Evolutionary conservation across 2,113 vertebrate species (phyloP).

Genomic region (Alouatta palliata): DNA sequence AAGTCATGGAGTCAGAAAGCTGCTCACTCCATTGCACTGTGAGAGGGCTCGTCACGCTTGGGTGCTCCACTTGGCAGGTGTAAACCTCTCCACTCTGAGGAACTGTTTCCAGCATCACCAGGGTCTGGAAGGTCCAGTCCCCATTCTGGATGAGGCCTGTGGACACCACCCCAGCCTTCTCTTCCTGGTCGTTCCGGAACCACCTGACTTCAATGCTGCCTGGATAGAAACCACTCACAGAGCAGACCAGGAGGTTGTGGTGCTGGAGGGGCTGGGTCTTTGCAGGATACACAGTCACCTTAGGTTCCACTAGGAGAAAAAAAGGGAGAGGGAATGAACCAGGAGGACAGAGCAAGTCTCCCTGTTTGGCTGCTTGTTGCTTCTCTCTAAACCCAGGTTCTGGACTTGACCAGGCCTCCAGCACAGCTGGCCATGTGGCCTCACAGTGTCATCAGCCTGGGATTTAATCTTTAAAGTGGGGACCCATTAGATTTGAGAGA

Average conservation of each 20-base stretch:
- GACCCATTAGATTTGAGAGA: background rate
- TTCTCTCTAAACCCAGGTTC: accelerated
- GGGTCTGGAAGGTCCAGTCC: constrained; percentile 70
- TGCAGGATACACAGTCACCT: background rate
- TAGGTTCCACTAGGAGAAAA: background rate
- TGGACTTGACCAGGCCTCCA: accelerated
- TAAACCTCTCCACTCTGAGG: constrained; percentile 61
- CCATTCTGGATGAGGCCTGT: constrained; percentile 63
- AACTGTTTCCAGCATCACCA: constrained; percentile 69
- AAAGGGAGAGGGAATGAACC: accelerated
- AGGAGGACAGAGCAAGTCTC: accelerated
- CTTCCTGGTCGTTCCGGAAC: constrained; percentile 28
- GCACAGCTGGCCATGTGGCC: background rate
- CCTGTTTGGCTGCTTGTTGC: accelerated
- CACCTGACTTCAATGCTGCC: constrained; percentile 59
- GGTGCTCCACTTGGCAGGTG: constrained; percentile 68
- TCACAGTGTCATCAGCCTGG: accelerated
- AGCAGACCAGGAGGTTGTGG: constrained; percentile 70
- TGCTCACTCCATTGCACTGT: constrained; percentile 65
- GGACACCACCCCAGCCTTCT: constrained; percentile 48
- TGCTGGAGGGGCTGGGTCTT: background rate
- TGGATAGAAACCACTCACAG: constrained; percentile 75
- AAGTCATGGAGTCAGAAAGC: accelerated
- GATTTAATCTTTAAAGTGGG: accelerated
- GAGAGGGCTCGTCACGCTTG: accelerated